Evolutionary conservation across 2,888 invertebrate species (phyloP).

Genomic region (Pandemis cinnamomeana): DNA sequence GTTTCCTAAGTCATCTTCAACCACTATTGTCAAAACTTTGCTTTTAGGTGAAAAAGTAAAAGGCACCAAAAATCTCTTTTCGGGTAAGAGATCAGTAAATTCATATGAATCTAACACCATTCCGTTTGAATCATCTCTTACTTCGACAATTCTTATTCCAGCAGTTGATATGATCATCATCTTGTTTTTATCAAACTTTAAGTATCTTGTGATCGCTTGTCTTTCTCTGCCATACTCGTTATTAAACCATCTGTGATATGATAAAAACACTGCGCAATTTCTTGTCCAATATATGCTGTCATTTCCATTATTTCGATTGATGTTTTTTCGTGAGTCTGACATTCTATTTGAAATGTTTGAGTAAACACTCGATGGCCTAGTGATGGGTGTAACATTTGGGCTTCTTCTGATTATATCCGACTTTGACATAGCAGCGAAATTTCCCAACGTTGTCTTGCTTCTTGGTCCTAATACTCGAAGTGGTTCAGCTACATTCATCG

Average conservation of each 20-base stretch:
- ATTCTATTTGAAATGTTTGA: conserved; percentile 77
- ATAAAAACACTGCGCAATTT: conserved; percentile 87
- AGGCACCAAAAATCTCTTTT: conserved; percentile 84
- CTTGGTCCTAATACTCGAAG: conserved; percentile 78
- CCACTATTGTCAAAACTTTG: conserved; percentile 84
- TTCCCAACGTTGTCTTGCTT: conserved; percentile 81
- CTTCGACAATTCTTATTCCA: conserved; percentile 87
- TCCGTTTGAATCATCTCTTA: conserved; percentile 85
- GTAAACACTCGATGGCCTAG: conserved; percentile 80
- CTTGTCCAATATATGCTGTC: conserved; percentile 86
- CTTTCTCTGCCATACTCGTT: conserved; percentile 82
- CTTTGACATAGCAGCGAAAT: conserved; percentile 79
- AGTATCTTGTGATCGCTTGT: conserved; percentile 80
- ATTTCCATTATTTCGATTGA: conserved; percentile 72
- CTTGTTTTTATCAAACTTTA: conserved; percentile 83
- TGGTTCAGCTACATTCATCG: conserved; percentile 85
- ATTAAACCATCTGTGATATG: conserved; percentile 86
- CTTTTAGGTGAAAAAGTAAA: conserved; percentile 79
- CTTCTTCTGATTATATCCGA: conserved; percentile 77
- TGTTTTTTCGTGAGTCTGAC: conserved; percentile 75
- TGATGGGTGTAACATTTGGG: conserved; percentile 82
- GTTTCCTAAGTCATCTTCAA: conserved; percentile 88
- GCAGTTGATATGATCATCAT: conserved; percentile 86
- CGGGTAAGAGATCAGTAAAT: conserved; percentile 84
- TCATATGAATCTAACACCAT: conserved; percentile 87